Evolutionary conservation across 2,797 vertebrate species (phyloP), one percentile per base, ranked within the genome.

Genomic region (Kryptopterus vitreolus): DNA sequence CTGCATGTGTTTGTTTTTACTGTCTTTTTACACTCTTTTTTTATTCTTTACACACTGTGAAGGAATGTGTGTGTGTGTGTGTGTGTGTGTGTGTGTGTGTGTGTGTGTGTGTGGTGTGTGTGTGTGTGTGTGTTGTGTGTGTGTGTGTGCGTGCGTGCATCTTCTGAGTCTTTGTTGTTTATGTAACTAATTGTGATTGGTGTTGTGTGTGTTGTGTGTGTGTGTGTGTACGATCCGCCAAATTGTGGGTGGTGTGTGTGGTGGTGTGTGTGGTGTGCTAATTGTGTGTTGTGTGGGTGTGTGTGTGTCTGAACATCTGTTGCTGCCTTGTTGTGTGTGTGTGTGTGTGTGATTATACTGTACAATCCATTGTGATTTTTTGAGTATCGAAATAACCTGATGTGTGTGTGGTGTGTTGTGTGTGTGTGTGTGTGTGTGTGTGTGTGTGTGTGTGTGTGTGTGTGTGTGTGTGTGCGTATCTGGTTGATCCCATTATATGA

Each of bases 351-450:
- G 7, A 9, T 43, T 6, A 43, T 43, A 43, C 38, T 43, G 8
- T 43, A 43, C 38, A 7, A 43, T 43, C 7, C 38, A 43, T 10
- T 43, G 38, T 43, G n/a, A n/a, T n/a, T n/a, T n/a, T n/a, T n/a
- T n/a, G n/a, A n/a, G n/a, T n/a, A n/a, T n/a, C n/a, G n/a, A n/a
- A n/a, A n/a, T n/a, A n/a, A n/a, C n/a, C n/a, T n/a, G n/a, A n/a
- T 72, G 43, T 79, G 33, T 77, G 69, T 71, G 66, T 77, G 58
- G n/a, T 73, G 38, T 69, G n/a, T n/a, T n/a, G 24, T 74, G 63
- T 26, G 26, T 76, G 33, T 66, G 38, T 76, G n/a, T 72, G 43
- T 79, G 33, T 77, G 69, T 71, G 66, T 77, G 58, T 55, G 58
- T n/a, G 70, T 29, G 70, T 15, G n/a, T 73, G 38, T 69, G n/a